Conservation (phyloP, 2,888 invertebrate genomes). For the Conchocele bisecta region DNA sequence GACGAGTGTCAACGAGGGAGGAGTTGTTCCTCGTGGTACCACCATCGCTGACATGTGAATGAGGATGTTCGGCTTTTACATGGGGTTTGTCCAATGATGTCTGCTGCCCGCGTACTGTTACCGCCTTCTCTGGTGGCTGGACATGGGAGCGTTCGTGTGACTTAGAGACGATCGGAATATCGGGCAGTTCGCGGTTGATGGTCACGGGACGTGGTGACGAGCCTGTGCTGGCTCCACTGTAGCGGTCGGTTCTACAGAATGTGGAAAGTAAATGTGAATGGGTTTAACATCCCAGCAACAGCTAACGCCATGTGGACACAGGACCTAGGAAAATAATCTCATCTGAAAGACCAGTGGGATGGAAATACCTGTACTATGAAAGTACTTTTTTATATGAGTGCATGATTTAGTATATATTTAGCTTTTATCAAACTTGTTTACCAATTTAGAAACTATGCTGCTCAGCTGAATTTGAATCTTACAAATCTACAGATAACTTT, state of each 20-base stretch:
- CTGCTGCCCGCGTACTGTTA: too few species aligned
- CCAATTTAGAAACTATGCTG: too few species aligned
- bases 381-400: too few species aligned
- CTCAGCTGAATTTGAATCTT: too few species aligned
- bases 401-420: too few species aligned
- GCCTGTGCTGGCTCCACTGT: conserved; percentile 65
- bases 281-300: background rate
- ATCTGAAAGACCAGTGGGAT: too few species aligned
- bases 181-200: conserved; percentile 65
- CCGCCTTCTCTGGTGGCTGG: background rate
- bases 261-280: background rate
- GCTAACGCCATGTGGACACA: too few species aligned
- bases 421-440: too few species aligned
- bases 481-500: too few species aligned
- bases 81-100: too few species aligned
- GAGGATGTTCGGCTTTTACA: too few species aligned
- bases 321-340: background rate
- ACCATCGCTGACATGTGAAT: background rate
- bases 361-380: too few species aligned
- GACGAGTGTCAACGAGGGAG: background rate
- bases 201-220: conserved; percentile 63
- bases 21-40: background rate
- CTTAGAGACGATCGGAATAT: conserved; percentile 47
- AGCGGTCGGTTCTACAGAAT: conserved; percentile 46
- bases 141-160: background rate